Base-by-base conservation (phyloP, 2,113 vertebrate species). In the Nestor notabilis region DNA sequence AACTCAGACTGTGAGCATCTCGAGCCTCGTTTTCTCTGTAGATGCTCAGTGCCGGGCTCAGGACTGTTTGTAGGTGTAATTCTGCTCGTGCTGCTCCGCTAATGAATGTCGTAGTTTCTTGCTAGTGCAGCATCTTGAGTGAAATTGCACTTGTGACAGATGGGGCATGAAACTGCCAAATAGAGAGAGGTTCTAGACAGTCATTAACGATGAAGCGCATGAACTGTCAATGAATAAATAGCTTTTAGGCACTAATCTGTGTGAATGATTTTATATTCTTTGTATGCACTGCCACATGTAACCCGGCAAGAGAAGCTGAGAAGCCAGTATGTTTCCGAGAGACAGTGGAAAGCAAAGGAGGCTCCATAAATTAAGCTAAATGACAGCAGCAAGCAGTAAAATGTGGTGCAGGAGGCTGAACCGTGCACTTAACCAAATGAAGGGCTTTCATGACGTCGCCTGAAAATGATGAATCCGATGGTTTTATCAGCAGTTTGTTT, bases 161-260 rank as follows among this genome's bases (percentile, higher is more conserved):
- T 68, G 29, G 31, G 76, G 43, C 12, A 11, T 84, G 65, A 44
- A 92, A n/a, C 72, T 56, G 75, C 19, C 24, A 47, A 80, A 77
- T 46, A 33, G 46, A 52, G 31, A 44, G 46, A 52, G 86, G 44
- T 63, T 72, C 85, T 68, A 41, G 61, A 43, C 52, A 29, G 72
- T 89, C 89, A 63, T 78, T 95, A 87, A 65, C 6, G 19, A 64
- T 6, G 6, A 58, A 83, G 81, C 64, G 35, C 78, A 43, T 47
- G 52, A 85, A 56, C 87, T 91, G 90, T 84, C 47, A 83, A 69
- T 88, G 93, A 68, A 58, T 83, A 90, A 95, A 53, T 69, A n/a
- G 69, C 83, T 93, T 92, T 76, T 95, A 5, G 3, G 47, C 24
- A 31, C 47, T 87, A 47, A 66, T 61, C 39, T 79, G 46, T 11